phyloP scores from a whole-genome alignment of 2,888 invertebrate genomes.

The Chromoteleia sp. region DNA sequence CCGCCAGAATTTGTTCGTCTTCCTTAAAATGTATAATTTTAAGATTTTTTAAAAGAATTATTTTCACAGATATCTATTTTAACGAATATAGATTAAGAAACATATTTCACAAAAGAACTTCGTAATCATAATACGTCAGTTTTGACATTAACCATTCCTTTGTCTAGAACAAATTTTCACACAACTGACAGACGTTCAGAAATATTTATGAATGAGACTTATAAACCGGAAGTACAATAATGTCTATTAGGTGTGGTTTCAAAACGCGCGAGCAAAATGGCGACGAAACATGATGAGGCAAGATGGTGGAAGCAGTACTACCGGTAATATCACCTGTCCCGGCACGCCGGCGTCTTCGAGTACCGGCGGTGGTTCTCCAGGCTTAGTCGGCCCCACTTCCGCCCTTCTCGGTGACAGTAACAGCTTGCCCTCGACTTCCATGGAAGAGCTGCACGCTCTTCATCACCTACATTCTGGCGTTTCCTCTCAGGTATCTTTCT shows the following conservation, averaged over 20 bases:
- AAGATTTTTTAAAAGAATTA: too few species aligned
- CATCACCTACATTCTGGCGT: constrained; percentile 86
- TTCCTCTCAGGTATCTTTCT: constrained; percentile 84
- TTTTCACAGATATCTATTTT: too few species aligned
- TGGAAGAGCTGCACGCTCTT: constrained; percentile 85
- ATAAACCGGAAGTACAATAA: constrained; percentile 49
- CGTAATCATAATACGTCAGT: constrained; percentile 2
- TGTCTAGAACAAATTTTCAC: neutral
- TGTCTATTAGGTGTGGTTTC: constrained; percentile 97
- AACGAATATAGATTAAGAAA: neutral
- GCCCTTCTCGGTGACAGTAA: constrained; percentile 85
- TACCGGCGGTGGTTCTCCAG: constrained; percentile 82
- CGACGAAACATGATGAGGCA: constrained; percentile 96
- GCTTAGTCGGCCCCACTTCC: constrained; percentile 80
- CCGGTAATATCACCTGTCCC: constrained; percentile 76
- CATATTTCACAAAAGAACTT: neutral
- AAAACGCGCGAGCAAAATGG: constrained; percentile 99
- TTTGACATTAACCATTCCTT: constrained; percentile 27
- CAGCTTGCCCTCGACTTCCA: constrained; percentile 85
- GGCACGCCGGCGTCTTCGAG: constrained; percentile 83
- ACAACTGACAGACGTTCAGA: neutral
- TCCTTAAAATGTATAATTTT: too few species aligned
- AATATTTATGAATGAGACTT: neutral
- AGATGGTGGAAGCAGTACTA: constrained; percentile 87
- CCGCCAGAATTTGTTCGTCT: too few species aligned